phyloP scores from a whole-genome alignment of 2,797 vertebrate genomes.

The Crypturellus tataupa region DNA sequence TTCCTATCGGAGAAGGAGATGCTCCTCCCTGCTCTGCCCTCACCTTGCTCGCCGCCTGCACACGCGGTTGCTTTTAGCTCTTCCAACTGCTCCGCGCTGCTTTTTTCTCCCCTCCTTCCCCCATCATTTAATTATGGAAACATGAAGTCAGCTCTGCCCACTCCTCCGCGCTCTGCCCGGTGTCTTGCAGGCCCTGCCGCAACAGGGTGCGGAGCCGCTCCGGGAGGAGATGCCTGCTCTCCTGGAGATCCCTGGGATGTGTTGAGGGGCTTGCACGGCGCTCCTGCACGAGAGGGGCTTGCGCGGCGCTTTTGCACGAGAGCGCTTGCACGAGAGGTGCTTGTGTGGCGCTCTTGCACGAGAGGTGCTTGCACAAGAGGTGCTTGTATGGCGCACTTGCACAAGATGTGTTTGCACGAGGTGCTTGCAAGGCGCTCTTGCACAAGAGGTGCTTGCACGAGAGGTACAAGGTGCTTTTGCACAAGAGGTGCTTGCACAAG shows the following conservation, averaged over 20 bases:
- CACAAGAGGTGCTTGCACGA: too few relatives aligned
- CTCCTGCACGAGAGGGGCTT: too few relatives aligned
- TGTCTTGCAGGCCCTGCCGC: rapidly evolving
- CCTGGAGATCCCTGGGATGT: rapidly evolving
- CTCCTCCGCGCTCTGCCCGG: not conserved
- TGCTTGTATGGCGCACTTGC: too few relatives aligned
- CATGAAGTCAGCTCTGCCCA: not conserved
- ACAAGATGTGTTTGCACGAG: too few relatives aligned
- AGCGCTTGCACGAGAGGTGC: not conserved
- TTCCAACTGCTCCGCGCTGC: not conserved
- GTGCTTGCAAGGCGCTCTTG: too few relatives aligned
- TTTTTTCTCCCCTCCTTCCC: not conserved
- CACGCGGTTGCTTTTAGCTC: not conserved
- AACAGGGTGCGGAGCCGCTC: not conserved
- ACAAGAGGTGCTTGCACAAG: too few relatives aligned
- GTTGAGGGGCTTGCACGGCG: not conserved
- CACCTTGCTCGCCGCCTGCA: not conserved
- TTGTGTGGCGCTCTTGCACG: too few relatives aligned
- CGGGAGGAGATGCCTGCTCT: not conserved
- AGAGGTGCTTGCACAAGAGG: too few relatives aligned
- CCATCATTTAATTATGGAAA: not conserved
- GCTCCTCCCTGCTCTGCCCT: not conserved
- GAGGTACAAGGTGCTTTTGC: too few relatives aligned
- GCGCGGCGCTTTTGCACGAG: too few relatives aligned
- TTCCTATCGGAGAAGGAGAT: not conserved